Evolutionary conservation across 2,113 vertebrate species (phyloP).

Genomic region (Saguinus midas): DNA sequence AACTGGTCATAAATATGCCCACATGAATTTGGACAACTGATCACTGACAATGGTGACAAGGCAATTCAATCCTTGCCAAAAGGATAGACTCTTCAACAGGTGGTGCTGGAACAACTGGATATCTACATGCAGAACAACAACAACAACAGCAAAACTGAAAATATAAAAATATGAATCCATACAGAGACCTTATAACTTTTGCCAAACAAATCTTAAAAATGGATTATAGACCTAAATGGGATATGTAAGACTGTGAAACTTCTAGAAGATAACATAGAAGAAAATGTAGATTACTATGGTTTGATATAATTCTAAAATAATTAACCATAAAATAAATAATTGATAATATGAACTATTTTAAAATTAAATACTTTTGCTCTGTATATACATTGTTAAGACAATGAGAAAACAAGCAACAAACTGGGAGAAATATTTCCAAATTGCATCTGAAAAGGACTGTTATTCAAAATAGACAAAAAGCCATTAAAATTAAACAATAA

Average conservation of each 20-base stretch:
- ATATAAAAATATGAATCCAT: background rate
- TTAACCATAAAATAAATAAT: background rate
- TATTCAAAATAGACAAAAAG: background rate
- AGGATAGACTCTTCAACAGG: background rate
- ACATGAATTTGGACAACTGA: background rate
- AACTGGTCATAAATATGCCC: background rate
- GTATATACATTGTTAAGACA: background rate
- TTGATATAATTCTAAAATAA: background rate
- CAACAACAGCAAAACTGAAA: background rate
- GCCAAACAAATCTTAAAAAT: background rate
- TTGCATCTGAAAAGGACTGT: background rate
- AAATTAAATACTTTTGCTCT: background rate
- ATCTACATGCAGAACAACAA: background rate
- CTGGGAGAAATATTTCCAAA: background rate
- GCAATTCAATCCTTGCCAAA: background rate
- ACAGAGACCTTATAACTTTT: background rate
- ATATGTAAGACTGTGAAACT: background rate
- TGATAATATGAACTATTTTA: background rate
- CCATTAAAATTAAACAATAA: background rate
- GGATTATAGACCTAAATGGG: background rate
- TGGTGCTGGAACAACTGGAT: background rate
- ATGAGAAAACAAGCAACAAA: background rate
- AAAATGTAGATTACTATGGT: background rate
- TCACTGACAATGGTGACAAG: background rate
- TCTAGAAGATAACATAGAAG: background rate